Evolutionary conservation across 1,140 invertebrate genomes (phyloP), one percentile per base, ranked within the genome.

Genomic region (Apis laboriosa): DNA sequence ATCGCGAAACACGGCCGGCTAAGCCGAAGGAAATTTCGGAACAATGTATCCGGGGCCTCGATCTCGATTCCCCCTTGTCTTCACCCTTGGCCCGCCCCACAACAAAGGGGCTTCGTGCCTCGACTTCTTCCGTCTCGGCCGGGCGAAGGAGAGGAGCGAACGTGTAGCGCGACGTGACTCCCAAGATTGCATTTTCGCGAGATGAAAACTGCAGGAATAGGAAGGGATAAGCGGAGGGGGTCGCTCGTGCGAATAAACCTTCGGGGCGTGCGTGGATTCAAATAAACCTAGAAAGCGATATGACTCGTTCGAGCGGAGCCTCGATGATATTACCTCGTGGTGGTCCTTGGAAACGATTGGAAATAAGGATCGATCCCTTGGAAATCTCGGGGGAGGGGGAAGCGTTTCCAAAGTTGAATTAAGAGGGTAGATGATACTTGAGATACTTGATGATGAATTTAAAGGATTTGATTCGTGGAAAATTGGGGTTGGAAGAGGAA

Each of bases 171-270:
- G 83, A 84, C 83, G 83, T 84, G 83, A 82, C 79, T 81, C 17
- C 72, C 66, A 84, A 82, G 60, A 84, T 84, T 82, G 79, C 79
- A 76, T 84, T 82, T 81, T 71, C 83, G 64, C 71, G 79, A 84
- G 83, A 84, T 84, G 83, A 82, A 76, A 84, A 82, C 72, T 81
- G 79, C 66, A 64, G 72, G 81, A 82, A 77, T 76, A 4, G 34
- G 34, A 34, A 71, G 81, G 79, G 72, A 84, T 82, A 82, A 84
- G 72, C 79, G 79, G 64, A 43, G 66, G 56, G 58, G 53, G 79
- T 66, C 83, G 67, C 70, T 84, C 83, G 83, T 84, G 83, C 79
- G 83, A 82, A 81, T 82, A 84, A 84, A 81, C 73, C 83, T 56
- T 66, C 58, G 81, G 17, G 81, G 81, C 76, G 81, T 83, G 76